Evolutionary conservation across 30 jellyfish, hydroid and myxozoan species (phyloP), one percentile per base, ranked within the genome.

Genomic region (Pseudorhiza aurosa): DNA sequence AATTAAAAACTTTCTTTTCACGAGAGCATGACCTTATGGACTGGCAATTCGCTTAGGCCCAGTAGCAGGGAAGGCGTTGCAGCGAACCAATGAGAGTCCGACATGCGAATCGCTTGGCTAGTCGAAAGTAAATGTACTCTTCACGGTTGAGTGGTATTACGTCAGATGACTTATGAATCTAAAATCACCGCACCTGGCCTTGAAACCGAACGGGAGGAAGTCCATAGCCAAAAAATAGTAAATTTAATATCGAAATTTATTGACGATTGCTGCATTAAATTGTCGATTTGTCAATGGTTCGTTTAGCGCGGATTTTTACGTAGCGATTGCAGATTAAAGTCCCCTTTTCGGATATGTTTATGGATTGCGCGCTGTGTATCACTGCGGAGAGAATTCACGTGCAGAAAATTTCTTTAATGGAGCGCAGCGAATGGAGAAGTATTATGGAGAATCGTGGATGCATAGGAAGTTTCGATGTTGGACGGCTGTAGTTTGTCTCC

Each of bases 101-200:
- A 68, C 91, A 64, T 50, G 83, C 58, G 77, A 55, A 33, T 57
- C 91, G 91, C 91, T 80, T 80, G 91, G 84, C 77, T 65, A 80
- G 83, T 47, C 91, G 56, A 58, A 14, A 36, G 76, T 80, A 65
- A 80, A 80, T 80, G 77, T 80, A 80, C 91, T 80, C 91, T 83
- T 80, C 63, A 64, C 91, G 91, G 77, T 27, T 80, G 84, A 58
- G 70, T 64, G 91, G 67, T 77, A 65, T 80, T 65, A 80, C 91
- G 80, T 80, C 84, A 80, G 91, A 80, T 80, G 84, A 80, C 80
- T 50, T 47, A 80, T 51, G 77, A 51, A 80, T 32, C 43, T 69
- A 22, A 22, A 30, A 53, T 49, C 91, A 80, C 91, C 84, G 91
- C 91, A 80, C 84, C 81, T 64, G 62, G 75, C 70, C 74, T 19